These are phyloP conservation scores for Acrossocheilus fasciatus DNA, from an alignment of 2,797 vertebrate species.

Conservation along the genomic window DNA sequence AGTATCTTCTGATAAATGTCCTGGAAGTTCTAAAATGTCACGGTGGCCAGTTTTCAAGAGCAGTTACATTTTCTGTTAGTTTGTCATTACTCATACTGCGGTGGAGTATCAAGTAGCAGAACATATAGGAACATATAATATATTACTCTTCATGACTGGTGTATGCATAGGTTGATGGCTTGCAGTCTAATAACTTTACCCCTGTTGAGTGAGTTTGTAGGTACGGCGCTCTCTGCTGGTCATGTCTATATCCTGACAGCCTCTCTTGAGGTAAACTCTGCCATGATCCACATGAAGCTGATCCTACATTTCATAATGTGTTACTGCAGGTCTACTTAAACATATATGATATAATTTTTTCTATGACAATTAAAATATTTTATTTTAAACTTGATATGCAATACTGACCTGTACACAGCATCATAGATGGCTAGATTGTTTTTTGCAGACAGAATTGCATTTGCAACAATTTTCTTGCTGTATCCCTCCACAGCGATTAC, in stretches of 20 bases:
- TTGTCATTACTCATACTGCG: background rate
- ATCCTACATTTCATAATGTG: constrained; percentile 21
- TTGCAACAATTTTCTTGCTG: background rate
- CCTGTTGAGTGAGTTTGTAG: constrained; percentile 23
- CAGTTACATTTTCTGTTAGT: background rate
- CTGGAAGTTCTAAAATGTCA: too few relatives aligned
- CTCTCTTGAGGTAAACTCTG: constrained; percentile 24
- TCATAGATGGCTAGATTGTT: background rate
- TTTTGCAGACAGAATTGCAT: background rate
- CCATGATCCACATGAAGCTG: constrained; percentile 22
- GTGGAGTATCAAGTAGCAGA: background rate
- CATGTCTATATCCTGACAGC: background rate
- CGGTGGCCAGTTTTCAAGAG: too few relatives aligned
- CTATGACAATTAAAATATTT: background rate
- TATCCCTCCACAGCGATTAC: background rate
- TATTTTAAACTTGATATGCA: background rate
- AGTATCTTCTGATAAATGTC: too few relatives aligned
- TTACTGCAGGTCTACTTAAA: constrained; percentile 28
- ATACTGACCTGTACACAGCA: background rate
- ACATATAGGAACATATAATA: background rate
- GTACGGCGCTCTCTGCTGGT: constrained; percentile 18
- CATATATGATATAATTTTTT: background rate
- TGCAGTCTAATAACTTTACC: background rate
- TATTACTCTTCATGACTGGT: too few relatives aligned
- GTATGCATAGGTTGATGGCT: background rate